A percentile compares a stretch with the other conserved stretches of the same genome.
Evolutionary conservation across 1,140 invertebrate genomes (phyloP).

Genomic region (Macrosteles quadrilineatus): DNA sequence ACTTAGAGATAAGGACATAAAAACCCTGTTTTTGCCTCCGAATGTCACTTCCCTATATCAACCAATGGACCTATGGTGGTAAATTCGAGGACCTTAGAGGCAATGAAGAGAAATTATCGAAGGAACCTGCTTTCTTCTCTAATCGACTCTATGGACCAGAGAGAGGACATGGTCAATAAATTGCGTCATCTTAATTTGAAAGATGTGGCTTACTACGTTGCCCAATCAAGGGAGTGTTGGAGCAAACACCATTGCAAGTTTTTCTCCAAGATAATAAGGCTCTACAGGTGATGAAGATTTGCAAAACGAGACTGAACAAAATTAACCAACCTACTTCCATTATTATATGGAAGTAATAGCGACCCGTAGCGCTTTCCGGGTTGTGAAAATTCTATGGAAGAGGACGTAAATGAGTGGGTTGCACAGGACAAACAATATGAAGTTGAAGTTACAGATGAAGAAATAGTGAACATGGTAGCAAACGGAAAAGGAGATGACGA

Average conservation of each 20-base stretch:
- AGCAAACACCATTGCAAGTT: conserved; percentile 22
- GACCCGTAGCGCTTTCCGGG: not conserved
- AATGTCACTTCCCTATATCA: conserved; percentile 35
- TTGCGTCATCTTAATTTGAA: conserved; percentile 14
- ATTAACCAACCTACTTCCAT: conserved; percentile 6
- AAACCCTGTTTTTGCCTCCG: conserved; percentile 36
- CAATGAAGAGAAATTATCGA: conserved; percentile 32
- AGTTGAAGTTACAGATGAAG: conserved; percentile 21
- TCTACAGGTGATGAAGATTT: too few species aligned
- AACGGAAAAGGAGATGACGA: conserved; percentile 7
- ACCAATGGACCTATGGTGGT: too few species aligned
- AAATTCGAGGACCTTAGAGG: conserved; percentile 29
- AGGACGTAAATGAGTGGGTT: conserved; percentile 1
- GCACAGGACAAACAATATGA: conserved; percentile 13
- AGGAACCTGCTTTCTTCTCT: conserved; percentile 18
- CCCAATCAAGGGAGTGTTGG: conserved; percentile 15
- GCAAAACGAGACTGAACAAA: not conserved
- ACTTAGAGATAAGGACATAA: conserved; percentile 26
- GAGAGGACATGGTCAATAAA: conserved; percentile 18
- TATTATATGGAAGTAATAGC: not conserved
- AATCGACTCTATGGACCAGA: conserved; percentile 18
- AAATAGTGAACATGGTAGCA: conserved; percentile 9
- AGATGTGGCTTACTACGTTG: conserved; percentile 19
- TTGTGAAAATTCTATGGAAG: not conserved
- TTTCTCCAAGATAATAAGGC: conserved; percentile 18